These are phyloP conservation scores for Cyclopterus lumpus DNA, from an alignment of 2,797 vertebrate species.

Conservation along the genomic window DNA sequence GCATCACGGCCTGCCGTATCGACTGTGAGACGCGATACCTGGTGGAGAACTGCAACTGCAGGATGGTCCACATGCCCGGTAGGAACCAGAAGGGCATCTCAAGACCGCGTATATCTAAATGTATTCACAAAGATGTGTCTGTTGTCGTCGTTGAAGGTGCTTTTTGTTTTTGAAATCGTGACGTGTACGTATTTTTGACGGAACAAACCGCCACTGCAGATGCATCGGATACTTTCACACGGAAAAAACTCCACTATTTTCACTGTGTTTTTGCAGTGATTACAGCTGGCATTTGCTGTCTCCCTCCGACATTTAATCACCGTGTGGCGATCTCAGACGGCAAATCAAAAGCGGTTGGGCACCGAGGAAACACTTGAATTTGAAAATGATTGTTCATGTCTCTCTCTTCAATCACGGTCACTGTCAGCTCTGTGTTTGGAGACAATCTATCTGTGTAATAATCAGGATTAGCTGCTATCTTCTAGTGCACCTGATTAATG, in stretches of 20 bases:
- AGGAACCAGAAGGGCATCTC: conserved; percentile 40
- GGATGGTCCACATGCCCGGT: conserved; percentile 99
- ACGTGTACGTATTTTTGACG: conserved; percentile 24
- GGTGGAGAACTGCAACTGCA: conserved; percentile 99
- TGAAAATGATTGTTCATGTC: conserved; percentile 47
- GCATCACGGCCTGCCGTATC: conserved; percentile 96
- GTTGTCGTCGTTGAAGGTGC: conserved; percentile 1
- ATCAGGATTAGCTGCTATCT: conserved; percentile 56
- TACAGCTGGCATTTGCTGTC: conserved; percentile 62
- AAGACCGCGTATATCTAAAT: not conserved
- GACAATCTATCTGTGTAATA: conserved; percentile 35
- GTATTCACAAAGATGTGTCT: not conserved
- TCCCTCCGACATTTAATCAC: conserved; percentile 61
- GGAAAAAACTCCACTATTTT: conserved; percentile 63
- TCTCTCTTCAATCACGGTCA: conserved; percentile 41
- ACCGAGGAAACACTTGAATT: conserved; percentile 60
- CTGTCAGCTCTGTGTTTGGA: conserved; percentile 42
- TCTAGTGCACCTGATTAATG: conserved; percentile 54
- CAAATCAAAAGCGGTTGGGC: conserved; percentile 65
- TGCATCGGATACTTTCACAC: conserved; percentile 59
- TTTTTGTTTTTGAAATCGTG: conserved; percentile 17
- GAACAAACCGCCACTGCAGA: conserved; percentile 23
- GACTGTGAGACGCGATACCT: conserved; percentile 98
- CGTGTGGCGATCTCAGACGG: conserved; percentile 48
- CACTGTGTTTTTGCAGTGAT: conserved; percentile 68